Base-by-base conservation (phyloP, 2,888 invertebrate species). In the Schizaphis graminum region DNA sequence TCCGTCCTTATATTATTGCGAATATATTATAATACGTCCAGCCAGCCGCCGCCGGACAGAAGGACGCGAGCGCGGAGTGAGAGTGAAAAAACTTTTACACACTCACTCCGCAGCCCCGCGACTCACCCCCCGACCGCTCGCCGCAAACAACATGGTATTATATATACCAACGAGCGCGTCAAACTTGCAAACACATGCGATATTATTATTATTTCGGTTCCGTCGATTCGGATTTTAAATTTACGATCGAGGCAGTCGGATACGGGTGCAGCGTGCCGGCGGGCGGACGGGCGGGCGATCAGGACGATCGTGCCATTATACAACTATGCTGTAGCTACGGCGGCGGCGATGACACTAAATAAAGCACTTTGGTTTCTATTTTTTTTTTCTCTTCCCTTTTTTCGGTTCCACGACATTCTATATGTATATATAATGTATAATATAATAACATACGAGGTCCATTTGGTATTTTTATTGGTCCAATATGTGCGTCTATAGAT, bases 1-100 rank as follows among this genome's bases (percentile, higher is more conserved):
- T 93, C 93, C 93, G 88, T 77, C 53, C 88, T 89, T 44, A 77
- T 84, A 24, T 90, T 92, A 93, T 93, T 93, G 93, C 93, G 57
- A 93, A 93, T 93, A 93, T 93, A 93, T 93, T 93, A 84, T 89
- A 93, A 93, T 93, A 93, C 53, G 89, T 24, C 84, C 93, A 28
- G 53, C 53, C 53, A 47, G 85, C 56, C 53, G 44, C 77, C 77
- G 35, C 67, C 35, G 77, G 77, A 77, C 77, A 35, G 77, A 35
- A 77, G 77, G 77, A 77, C 35, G 21, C 61, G 10, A 28, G 21
- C 4, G 89, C n/a, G 13, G 10, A 11, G 91, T 35, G 11, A 49
- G 91, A 77, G 24, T 44, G 67, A 84, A 53, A 86, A 92, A 92
- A 92, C 86, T 92, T 92, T 92, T 86, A 35, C 53, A 26, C 24